Evolutionary conservation across 2,797 vertebrate species (phyloP).

Genomic region (Rachycentron canadum): DNA sequence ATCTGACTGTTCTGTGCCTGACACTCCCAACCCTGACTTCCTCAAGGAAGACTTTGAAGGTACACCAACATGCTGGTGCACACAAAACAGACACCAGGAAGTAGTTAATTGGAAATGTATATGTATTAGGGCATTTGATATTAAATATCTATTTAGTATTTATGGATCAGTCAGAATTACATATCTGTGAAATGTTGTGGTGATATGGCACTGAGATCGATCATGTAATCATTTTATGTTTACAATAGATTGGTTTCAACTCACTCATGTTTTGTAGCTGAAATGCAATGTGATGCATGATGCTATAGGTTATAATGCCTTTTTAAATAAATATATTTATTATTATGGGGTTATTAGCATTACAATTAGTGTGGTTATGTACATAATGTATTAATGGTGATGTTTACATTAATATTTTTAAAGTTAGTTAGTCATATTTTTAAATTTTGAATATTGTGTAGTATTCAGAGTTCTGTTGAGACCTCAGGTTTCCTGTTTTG

Average conservation of each 20-base stretch:
- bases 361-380: neutral
- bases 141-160: neutral
- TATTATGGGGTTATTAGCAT: neutral
- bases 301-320: no score
- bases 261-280: neutral
- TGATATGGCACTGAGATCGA: neutral
- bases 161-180: conserved; percentile 4
- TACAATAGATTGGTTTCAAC: neutral
- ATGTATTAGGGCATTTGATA: neutral
- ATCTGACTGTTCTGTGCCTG: conserved; percentile 91
- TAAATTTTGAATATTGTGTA: neutral
- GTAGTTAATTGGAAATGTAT: neutral
- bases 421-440: no score
- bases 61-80: conserved; percentile 67
- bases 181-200: no score
- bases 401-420: no score
- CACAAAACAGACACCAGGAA: neutral
- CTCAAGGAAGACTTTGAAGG: conserved; percentile 99
- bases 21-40: conserved; percentile 94
- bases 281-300: neutral
- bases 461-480: neutral
- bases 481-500: neutral
- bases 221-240: neutral
- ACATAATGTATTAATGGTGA: neutral
- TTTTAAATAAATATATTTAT: neutral